Percentiles rank a stretch among this genome's conserved stretches.
phyloP scores from a whole-genome alignment of 1,140 invertebrate genomes.

The Homalodisca vitripennis region DNA sequence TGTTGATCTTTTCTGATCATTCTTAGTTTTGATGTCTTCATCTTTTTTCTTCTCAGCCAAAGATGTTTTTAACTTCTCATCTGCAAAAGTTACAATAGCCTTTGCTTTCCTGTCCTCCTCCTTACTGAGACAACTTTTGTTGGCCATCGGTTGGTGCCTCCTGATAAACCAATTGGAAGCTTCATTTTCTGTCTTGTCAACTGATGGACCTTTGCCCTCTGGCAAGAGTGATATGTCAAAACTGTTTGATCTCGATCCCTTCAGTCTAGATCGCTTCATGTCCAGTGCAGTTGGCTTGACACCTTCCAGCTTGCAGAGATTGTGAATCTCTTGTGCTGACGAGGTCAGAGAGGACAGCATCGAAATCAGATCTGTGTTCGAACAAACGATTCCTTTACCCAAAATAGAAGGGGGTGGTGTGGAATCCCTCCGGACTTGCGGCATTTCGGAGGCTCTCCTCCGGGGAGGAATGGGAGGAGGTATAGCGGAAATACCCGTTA shows the following conservation, averaged over 20 bases:
- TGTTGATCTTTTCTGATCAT: slow-evolving; percentile 37
- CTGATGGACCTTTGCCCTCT: slow-evolving; percentile 49
- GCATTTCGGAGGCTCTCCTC: slow-evolving; percentile 40
- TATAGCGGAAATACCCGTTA: slow-evolving; percentile 33
- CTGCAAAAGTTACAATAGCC: slow-evolving; percentile 45
- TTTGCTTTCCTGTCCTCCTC: slow-evolving; percentile 24
- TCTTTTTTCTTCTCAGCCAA: slow-evolving; percentile 35
- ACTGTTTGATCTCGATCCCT: slow-evolving; percentile 71
- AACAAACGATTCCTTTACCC: slow-evolving; percentile 63
- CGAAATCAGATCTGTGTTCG: slow-evolving; percentile 74
- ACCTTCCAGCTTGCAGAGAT: slow-evolving; percentile 15
- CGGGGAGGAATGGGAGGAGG: slow-evolving; percentile 12
- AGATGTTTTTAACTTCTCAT: slow-evolving; percentile 43
- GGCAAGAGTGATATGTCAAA: slow-evolving; percentile 74
- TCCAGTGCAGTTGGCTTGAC: slow-evolving; percentile 46
- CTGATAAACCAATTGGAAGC: slow-evolving; percentile 70
- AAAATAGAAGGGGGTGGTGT: not conserved
- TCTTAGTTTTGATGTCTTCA: slow-evolving; percentile 45
- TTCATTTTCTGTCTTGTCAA: slow-evolving; percentile 41
- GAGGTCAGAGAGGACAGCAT: slow-evolving; percentile 77
- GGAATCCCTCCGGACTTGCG: slow-evolving; percentile 19
- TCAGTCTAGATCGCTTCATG: slow-evolving; percentile 55
- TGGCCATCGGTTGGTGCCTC: slow-evolving; percentile 67
- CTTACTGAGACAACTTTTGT: slow-evolving; percentile 40
- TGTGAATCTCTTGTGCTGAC: slow-evolving; percentile 68